Percentiles rank a stretch among this genome's conserved stretches.
These are phyloP conservation scores for Lagorchestes hirsutus DNA, from an alignment of 2,797 vertebrate species.

Conservation along the genomic window DNA sequence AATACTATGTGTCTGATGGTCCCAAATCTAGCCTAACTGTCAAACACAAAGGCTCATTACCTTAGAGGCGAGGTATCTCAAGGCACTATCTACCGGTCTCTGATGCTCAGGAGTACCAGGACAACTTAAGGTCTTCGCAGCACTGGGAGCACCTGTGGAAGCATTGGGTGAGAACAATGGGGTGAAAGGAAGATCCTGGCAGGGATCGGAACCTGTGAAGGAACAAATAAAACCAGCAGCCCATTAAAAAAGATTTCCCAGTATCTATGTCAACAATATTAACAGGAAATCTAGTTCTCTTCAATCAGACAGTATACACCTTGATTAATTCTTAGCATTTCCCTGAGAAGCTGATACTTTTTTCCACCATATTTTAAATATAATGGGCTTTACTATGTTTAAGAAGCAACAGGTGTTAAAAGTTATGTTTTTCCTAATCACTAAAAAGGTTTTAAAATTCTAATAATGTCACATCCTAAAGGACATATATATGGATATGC, in stretches of 20 bases:
- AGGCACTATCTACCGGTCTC: slow-evolving; percentile 88
- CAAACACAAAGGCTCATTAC: slow-evolving; percentile 81
- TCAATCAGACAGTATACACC: background rate
- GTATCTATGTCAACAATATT: background rate
- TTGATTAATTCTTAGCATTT: background rate
- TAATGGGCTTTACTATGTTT: background rate
- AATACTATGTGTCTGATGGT: slow-evolving; percentile 16
- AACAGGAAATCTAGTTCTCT: background rate
- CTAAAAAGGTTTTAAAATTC: background rate
- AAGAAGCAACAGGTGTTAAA: background rate
- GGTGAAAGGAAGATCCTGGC: slow-evolving; percentile 92
- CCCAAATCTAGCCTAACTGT: background rate
- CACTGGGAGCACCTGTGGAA: slow-evolving; percentile 84
- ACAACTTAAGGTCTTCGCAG: slow-evolving; percentile 83
- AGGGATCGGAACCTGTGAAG: slow-evolving; percentile 87
- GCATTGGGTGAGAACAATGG: slow-evolving; percentile 89
- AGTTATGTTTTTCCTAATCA: background rate
- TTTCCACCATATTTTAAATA: background rate
- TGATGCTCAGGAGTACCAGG: slow-evolving; percentile 89
- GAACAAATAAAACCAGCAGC: slow-evolving; percentile 48
- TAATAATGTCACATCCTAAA: background rate
- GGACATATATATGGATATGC: background rate
- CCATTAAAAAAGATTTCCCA: background rate
- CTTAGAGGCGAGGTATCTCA: slow-evolving; percentile 94
- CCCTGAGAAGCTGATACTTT: background rate